Conservation (phyloP, 2,113 vertebrate species). For the Sardina pilchardus region DNA sequence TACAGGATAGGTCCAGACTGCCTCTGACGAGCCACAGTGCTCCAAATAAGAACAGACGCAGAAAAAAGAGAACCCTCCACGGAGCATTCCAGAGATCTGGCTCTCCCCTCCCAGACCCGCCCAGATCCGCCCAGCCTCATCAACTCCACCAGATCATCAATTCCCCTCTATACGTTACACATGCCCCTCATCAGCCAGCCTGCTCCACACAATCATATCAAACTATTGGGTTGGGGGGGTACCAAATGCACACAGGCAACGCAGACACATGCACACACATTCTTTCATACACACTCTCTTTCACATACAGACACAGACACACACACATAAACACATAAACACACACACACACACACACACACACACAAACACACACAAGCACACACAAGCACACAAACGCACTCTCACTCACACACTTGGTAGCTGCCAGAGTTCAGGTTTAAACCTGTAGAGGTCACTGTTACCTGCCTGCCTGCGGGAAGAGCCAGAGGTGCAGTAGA, state of each 20-base stretch:
- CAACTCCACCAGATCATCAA: conserved; percentile 13
- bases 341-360: background rate
- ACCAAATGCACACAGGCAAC: background rate
- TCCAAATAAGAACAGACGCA: background rate
- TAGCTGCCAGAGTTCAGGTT: background rate
- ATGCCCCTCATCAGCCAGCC: background rate
- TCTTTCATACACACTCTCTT: background rate
- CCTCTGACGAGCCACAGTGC: background rate
- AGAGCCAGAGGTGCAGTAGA: background rate
- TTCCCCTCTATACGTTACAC: background rate
- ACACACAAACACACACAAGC: background rate
- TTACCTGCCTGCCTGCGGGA: conserved; percentile 32
- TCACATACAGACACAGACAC: background rate
- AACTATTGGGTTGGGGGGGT: background rate
- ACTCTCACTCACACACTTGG: no score
- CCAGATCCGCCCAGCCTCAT: background rate
- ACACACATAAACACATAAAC: background rate
- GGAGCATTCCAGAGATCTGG: background rate
- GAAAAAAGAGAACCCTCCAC: background rate
- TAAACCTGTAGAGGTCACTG: conserved; percentile 54
- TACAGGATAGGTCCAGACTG: conserved; percentile 14
- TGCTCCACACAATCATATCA: background rate
- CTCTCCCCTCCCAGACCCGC: background rate
- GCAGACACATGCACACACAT: background rate
- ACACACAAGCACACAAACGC: background rate